Evolutionary conservation across 35 echinoderm and acorn worm species (phyloP).

Genomic region (Nesometra sesokonis): DNA sequence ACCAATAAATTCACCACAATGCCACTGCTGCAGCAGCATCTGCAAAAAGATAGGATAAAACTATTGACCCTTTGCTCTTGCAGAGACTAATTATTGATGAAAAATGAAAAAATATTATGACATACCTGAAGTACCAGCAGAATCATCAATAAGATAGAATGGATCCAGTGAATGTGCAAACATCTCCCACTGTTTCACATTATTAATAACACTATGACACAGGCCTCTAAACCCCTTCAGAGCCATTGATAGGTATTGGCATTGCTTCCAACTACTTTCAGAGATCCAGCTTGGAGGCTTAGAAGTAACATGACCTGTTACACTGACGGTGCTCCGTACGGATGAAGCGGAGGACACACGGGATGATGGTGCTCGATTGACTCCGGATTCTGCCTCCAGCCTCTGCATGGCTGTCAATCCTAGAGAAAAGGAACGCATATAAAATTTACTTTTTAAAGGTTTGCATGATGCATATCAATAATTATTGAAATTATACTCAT

Average conservation of each 20-base stretch:
- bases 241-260: slow-evolving; percentile 84
- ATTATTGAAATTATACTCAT: no score
- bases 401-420: slow-evolving; percentile 77
- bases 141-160: slow-evolving; percentile 31
- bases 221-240: slow-evolving; percentile 55
- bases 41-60: no score
- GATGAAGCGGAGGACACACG: slow-evolving; percentile 18
- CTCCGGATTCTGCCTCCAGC: slow-evolving; percentile 49
- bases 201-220: slow-evolving; percentile 82
- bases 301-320: slow-evolving; percentile 45
- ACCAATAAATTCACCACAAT: no score
- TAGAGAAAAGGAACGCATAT: not conserved
- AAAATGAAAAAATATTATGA: no score
- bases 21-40: no score
- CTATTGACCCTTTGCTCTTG: no score
- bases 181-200: slow-evolving; percentile 65
- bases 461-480: no score
- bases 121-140: not conserved
- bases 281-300: slow-evolving; percentile 88
- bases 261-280: slow-evolving; percentile 88
- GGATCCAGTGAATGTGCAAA: slow-evolving; percentile 50
- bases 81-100: no score
- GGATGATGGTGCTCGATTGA: slow-evolving; percentile 12
- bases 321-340: not conserved
- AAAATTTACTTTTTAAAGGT: no score